Evolutionary conservation across 2,113 vertebrate genomes (phyloP).

Genomic region (Phaethornis superciliosus): DNA sequence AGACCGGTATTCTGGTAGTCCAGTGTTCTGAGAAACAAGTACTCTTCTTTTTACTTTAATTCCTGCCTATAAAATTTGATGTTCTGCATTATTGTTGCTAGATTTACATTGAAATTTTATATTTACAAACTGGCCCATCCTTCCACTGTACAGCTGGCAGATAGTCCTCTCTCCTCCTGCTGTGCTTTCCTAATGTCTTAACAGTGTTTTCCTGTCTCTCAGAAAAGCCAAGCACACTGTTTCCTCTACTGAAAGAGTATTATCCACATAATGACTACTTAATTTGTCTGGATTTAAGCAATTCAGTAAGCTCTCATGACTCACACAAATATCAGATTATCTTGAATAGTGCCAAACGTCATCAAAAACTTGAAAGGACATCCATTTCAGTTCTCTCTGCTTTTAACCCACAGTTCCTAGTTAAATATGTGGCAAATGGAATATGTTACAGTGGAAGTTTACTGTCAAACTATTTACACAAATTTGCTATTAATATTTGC

Average conservation of each 20-base stretch:
- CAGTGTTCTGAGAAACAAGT: not conserved
- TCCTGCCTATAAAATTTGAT: not conserved
- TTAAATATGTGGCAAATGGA: not conserved
- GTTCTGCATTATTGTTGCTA: not conserved
- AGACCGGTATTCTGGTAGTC: not conserved
- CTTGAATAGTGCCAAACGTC: not conserved
- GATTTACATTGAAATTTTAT: not conserved
- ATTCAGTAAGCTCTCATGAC: constrained; percentile 18
- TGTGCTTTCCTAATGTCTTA: not conserved
- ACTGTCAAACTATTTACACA: not conserved
- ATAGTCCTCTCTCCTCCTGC: not conserved
- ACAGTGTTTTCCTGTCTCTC: not conserved
- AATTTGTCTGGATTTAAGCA: constrained; percentile 30
- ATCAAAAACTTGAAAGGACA: not conserved
- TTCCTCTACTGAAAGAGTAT: not conserved
- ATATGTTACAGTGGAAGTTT: not conserved
- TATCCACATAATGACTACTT: not conserved
- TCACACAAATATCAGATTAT: constrained; percentile 1
- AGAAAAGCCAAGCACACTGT: not conserved
- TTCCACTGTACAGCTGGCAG: not conserved
- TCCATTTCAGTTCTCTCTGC: not conserved
- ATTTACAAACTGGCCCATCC: not conserved
- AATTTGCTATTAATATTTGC: not conserved
- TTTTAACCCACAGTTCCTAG: not conserved
- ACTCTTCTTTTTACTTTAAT: not conserved